A percentile compares a stretch with the other conserved stretches of the same genome.
These are phyloP conservation scores for Melipona beecheii DNA, from an alignment of 2,888 invertebrate genomes.

Conservation along the genomic window DNA sequence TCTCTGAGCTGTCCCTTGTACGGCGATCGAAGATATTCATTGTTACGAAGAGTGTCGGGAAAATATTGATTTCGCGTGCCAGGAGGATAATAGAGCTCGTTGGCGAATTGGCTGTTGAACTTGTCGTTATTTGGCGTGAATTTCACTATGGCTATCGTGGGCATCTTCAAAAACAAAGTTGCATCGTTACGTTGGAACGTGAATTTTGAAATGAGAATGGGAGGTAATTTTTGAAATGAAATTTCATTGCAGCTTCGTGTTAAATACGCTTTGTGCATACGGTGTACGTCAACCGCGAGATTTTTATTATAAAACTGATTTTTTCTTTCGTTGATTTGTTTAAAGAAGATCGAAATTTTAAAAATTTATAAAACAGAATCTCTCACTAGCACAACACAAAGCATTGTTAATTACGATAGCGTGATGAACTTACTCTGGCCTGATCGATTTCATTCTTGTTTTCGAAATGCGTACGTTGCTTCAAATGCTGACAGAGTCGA, in stretches of 20 bases:
- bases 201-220: neutral
- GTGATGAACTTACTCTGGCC: conserved; percentile 36
- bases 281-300: neutral
- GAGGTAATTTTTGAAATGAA: neutral
- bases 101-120: conserved; percentile 89
- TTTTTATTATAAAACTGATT: neutral
- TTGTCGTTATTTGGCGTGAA: conserved; percentile 90
- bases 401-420: neutral
- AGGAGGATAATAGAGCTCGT: conserved; percentile 91
- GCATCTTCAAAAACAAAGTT: conserved; percentile 85
- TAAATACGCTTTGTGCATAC: neutral
- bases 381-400: neutral
- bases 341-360: neutral
- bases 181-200: neutral
- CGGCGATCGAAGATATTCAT: conserved; percentile 22
- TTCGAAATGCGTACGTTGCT: conserved; percentile 66
- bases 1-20: conserved; percentile 37
- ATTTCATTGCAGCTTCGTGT: neutral
- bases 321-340: too few relatives aligned
- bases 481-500: conserved; percentile 71
- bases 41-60: conserved; percentile 3
- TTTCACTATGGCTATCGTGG: conserved; percentile 90
- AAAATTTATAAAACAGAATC: neutral
- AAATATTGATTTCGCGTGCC: conserved; percentile 65
- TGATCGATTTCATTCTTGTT: conserved; percentile 59